A percentile compares a stretch with the other conserved stretches of the same genome.
phyloP scores from a whole-genome alignment of 2,888 invertebrate species.

The Anodontia alba region DNA sequence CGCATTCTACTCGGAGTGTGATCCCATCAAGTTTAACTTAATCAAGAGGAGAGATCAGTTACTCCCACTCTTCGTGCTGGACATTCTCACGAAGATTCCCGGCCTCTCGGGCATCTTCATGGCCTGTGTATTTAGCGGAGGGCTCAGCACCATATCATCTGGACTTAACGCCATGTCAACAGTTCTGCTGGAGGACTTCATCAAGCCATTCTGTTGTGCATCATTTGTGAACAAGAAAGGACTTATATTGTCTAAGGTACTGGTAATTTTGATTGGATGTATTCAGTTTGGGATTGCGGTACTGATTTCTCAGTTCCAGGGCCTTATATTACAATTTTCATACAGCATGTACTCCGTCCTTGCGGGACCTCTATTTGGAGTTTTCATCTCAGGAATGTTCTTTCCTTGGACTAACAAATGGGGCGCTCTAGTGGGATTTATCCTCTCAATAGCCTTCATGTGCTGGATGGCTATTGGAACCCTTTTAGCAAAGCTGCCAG shows the following conservation, averaged over 20 bases:
- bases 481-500: slow-evolving; percentile 34
- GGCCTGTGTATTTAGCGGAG: slow-evolving; percentile 97
- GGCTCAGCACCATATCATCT: slow-evolving; percentile 88
- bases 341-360: slow-evolving; percentile 77
- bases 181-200: slow-evolving; percentile 51
- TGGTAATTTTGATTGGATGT: slow-evolving; percentile 43
- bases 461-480: slow-evolving; percentile 52
- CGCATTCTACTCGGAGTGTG: slow-evolving; percentile 50
- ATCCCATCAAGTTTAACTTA: slow-evolving; percentile 42
- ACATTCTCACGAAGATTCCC: slow-evolving; percentile 89
- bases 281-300: slow-evolving; percentile 54
- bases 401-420: slow-evolving; percentile 85
- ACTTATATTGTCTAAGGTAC: slow-evolving; percentile 36
- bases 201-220: slow-evolving; percentile 43
- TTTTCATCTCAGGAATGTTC: slow-evolving; percentile 80
- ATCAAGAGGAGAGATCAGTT: slow-evolving; percentile 87
- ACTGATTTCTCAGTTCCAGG: slow-evolving; percentile 39
- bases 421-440: slow-evolving; percentile 51
- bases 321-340: slow-evolving; percentile 76
- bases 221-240: slow-evolving; percentile 34
- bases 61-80: slow-evolving; percentile 94
- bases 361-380: slow-evolving; percentile 78
- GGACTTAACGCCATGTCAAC: slow-evolving; percentile 57
- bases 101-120: slow-evolving; percentile 96
- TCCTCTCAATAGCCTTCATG: slow-evolving; percentile 55